Evolutionary conservation across 64 coral and sea anemone genomes (phyloP), one percentile per base, ranked within the genome.

Genomic region (Actinia tenebrosa): DNA sequence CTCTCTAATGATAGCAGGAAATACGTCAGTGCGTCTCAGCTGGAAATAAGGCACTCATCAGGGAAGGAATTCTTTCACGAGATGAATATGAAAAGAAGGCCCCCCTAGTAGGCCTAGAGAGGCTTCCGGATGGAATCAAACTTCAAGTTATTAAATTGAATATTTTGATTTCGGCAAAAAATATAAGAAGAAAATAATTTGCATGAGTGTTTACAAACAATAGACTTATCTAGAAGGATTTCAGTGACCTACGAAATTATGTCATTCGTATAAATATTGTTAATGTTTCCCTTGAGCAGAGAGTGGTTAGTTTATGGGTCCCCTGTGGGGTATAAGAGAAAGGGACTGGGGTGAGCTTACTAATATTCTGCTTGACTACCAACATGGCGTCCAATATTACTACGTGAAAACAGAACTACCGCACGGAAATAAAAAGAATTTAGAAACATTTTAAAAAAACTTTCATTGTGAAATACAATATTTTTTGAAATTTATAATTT

Each of bases 361-460:
- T 37, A 37, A 37, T n/a, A 1, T 45, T 8, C 30, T 79, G n/a
- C 77, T 79, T 79, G 77, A 79, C 77, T 79, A 79, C 77, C 77
- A 79, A 79, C 3, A 79, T 79, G 77, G 77, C 77, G 77, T 79
- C 77, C 77, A 79, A 79, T 77, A 77, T 30, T 22, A 77, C 23
- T 44, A 79, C 77, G 45, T 9, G 26, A 79, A 79, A 79, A 79
- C 77, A 79, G n/a, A 66, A 66, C 19, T 23, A 66, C 5, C 25
- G n/a, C 22, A 66, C 63, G 22, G n/a, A 20, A n/a, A 66, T 23
- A n/a, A 66, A 8, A 23, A 66, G 56, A 58, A 50, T 58, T 11
- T 13, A 20, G 1, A 23, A 20, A 66, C n/a, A 66, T 5, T 23
- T 3, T 66, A 5, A 4, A 5, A 66, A n/a, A n/a, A 66, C 7